Evolutionary conservation across 2,888 invertebrate species (phyloP).

Genomic region (Brachypalpus laphriformis): DNA sequence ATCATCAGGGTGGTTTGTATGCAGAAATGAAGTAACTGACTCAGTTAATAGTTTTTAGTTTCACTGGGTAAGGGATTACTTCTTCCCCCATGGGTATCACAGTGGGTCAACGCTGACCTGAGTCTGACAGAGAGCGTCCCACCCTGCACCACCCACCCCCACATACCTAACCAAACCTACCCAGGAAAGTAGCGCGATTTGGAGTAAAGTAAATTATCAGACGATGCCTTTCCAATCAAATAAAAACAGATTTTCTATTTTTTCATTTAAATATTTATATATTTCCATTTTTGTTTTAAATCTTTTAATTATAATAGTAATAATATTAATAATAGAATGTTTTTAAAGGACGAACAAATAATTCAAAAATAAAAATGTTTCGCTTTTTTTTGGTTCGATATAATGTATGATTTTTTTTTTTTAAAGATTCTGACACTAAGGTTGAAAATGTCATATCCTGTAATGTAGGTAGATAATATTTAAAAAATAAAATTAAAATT

Average conservation of each 20-base stretch:
- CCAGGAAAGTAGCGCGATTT: too few species aligned
- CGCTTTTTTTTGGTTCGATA: conserved; percentile 9
- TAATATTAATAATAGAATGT: conserved; percentile 55
- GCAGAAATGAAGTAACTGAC: too few species aligned
- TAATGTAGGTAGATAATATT: conserved; percentile 23
- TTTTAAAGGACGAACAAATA: conserved; percentile 48
- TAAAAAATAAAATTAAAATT: conserved; percentile 53
- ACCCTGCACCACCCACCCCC: too few species aligned
- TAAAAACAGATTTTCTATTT: not conserved
- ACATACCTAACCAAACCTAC: too few species aligned
- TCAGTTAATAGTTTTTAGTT: too few species aligned
- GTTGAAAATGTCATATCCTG: conserved; percentile 17
- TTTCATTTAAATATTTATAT: conserved; percentile 48
- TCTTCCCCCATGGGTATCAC: too few species aligned
- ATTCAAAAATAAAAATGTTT: conserved; percentile 55
- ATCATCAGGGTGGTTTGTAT: too few species aligned
- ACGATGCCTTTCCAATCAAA: too few species aligned
- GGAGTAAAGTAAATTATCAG: too few species aligned
- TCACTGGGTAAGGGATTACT: too few species aligned
- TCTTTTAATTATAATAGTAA: conserved; percentile 43
- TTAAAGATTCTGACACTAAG: conserved; percentile 22
- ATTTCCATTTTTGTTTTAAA: conserved; percentile 51
- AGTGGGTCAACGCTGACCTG: too few species aligned
- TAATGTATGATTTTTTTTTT: conserved; percentile 10
- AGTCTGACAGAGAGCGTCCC: too few species aligned